These are phyloP conservation scores for Netelia virgata DNA, from an alignment of 2,888 invertebrate species.

Conservation along the genomic window DNA sequence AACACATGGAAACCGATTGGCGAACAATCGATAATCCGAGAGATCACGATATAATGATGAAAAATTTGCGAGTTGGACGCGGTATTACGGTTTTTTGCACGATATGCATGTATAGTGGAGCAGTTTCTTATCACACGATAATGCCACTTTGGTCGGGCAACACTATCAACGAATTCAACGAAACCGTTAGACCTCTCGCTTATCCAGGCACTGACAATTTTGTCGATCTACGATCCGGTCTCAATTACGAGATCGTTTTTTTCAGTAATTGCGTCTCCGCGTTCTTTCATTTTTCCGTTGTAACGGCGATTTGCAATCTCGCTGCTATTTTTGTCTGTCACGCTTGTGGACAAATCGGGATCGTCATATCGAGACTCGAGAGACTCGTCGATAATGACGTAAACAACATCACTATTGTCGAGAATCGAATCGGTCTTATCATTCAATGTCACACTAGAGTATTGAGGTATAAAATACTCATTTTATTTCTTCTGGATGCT, in stretches of 20 bases:
- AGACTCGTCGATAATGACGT: conserved; percentile 27
- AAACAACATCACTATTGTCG: neutral
- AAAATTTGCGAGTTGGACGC: conserved; percentile 8
- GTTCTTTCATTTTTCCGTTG: conserved; percentile 64
- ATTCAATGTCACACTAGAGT: conserved; percentile 66
- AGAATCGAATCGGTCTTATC: conserved; percentile 62
- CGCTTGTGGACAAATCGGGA: conserved; percentile 71
- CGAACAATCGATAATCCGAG: conserved; percentile 15
- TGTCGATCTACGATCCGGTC: conserved; percentile 62
- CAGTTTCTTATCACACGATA: conserved; percentile 69
- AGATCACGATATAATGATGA: conserved; percentile 46
- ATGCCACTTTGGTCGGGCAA: conserved; percentile 68
- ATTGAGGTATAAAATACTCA: conserved; percentile 69
- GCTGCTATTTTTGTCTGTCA: conserved; percentile 72
- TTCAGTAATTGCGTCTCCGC: conserved; percentile 63
- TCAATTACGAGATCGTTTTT: conserved; percentile 72
- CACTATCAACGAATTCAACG: conserved; percentile 51
- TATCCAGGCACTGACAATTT: conserved; percentile 53
- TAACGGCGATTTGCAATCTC: conserved; percentile 67
- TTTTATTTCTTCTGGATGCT: neutral
- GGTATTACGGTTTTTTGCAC: conserved; percentile 69
- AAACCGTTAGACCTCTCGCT: conserved; percentile 53
- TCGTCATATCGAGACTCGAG: conserved; percentile 65
- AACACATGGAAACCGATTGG: conserved; percentile 52
- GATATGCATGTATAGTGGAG: conserved; percentile 74